A percentile compares a stretch with the other conserved stretches of the same genome.
Conservation (phyloP, 2,797 vertebrate genomes). For the Chaetodon trifasciatus region DNA sequence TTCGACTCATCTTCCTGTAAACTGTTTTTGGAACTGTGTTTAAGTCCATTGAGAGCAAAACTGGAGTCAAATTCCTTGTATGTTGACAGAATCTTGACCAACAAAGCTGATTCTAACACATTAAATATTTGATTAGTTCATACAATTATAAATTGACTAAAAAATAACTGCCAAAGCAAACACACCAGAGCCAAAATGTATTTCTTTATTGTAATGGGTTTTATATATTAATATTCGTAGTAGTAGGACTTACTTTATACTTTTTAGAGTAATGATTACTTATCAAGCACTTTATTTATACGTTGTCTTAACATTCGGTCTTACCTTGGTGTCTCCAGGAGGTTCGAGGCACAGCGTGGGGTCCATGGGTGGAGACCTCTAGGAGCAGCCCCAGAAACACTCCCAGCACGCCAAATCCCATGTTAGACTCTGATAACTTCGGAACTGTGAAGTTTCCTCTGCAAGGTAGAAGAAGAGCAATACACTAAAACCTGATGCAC, state of each 20-base stretch:
- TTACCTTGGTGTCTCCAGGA: slow-evolving; percentile 95
- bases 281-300: no score
- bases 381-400: slow-evolving; percentile 87
- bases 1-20: background rate
- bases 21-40: background rate
- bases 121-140: background rate
- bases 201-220: background rate
- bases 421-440: slow-evolving; percentile 80
- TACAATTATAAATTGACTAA: background rate
- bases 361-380: slow-evolving; percentile 88
- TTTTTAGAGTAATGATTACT: no score
- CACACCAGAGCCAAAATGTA: background rate
- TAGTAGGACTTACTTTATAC: background rate
- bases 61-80: background rate
- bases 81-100: background rate
- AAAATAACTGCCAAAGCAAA: background rate
- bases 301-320: background rate
- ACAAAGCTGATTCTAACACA: background rate
- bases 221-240: background rate
- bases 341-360: slow-evolving; percentile 89
- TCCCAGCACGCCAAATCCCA: slow-evolving; percentile 84
- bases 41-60: background rate
- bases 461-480: slow-evolving; percentile 39
- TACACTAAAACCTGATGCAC: background rate
- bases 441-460: slow-evolving; percentile 88